These are phyloP conservation scores for Drosophila cardini DNA, from an alignment of 1,140 invertebrate species.

Conservation along the genomic window DNA sequence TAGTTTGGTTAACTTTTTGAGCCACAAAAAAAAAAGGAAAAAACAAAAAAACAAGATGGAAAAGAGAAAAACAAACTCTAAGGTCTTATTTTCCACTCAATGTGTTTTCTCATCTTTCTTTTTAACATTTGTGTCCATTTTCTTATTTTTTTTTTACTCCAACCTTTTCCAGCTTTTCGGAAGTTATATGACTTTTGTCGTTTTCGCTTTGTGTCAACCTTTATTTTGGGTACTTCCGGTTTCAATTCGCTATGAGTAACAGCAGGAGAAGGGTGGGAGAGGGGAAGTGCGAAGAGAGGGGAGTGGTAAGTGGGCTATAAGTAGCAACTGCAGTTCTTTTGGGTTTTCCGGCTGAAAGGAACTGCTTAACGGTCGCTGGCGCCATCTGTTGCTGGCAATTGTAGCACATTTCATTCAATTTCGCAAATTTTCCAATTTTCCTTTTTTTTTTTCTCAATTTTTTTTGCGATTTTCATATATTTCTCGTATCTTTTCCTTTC, in stretches of 20 bases:
- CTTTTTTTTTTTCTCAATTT: constrained; percentile 1
- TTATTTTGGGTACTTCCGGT: constrained; percentile 44
- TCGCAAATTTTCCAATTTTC: neutral
- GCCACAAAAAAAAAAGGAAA: neutral
- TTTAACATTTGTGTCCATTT: neutral
- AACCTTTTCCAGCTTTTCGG: neutral
- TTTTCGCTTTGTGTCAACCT: constrained; percentile 54
- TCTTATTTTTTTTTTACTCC: neutral
- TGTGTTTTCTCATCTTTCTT: constrained; percentile 28
- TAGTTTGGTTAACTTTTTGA: constrained; percentile 29
- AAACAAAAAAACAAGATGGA: neutral
- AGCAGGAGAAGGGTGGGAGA: neutral
- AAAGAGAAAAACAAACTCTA: constrained; percentile 1
- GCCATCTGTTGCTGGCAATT: constrained; percentile 41
- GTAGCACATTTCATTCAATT: constrained; percentile 17
- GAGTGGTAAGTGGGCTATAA: too few relatives aligned
- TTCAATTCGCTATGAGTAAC: constrained; percentile 18
- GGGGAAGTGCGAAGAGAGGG: too few relatives aligned
- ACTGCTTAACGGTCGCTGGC: constrained; percentile 21
- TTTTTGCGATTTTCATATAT: constrained; percentile 25
- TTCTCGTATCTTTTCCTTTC: neutral
- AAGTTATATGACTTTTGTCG: constrained; percentile 3
- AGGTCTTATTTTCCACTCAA: constrained; percentile 35
- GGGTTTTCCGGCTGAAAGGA: constrained; percentile 5
- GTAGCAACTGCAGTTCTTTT: neutral